Conservation (phyloP, 1,140 invertebrate genomes). For the Pteromalus puparum region DNA sequence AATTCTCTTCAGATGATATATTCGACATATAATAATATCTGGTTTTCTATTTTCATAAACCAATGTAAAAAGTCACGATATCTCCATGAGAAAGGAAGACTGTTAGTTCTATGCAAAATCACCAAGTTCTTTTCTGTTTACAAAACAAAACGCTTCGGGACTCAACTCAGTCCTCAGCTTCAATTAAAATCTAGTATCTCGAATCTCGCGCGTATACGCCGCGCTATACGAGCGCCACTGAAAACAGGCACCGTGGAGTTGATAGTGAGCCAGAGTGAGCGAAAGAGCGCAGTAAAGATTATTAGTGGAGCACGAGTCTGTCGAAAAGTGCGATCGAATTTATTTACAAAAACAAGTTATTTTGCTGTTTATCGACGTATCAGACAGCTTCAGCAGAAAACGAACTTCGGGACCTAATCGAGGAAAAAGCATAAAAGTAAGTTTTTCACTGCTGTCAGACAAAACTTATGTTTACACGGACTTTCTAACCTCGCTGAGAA, state of each 20-base stretch:
- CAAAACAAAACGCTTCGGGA: too few species aligned
- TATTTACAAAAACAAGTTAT: conserved; percentile 3
- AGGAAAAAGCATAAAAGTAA: conserved; percentile 5
- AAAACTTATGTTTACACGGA: conserved; percentile 23
- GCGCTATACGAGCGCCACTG: too few species aligned
- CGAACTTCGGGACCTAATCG: neutral
- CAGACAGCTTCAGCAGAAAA: neutral
- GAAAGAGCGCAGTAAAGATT: neutral
- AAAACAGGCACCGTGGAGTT: neutral
- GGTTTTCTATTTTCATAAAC: too few species aligned
- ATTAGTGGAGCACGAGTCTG: conserved; percentile 16
- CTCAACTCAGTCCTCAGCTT: too few species aligned
- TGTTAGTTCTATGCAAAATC: too few species aligned
- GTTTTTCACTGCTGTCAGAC: conserved; percentile 22
- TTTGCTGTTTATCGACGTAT: neutral
- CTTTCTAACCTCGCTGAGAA: conserved; percentile 35
- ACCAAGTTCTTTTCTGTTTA: too few species aligned
- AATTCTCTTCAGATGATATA: too few species aligned
- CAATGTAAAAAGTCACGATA: too few species aligned
- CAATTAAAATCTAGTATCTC: too few species aligned
- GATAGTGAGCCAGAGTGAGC: neutral
- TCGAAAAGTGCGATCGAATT: neutral
- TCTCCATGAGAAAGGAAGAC: too few species aligned
- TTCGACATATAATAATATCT: too few species aligned
- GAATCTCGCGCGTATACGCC: too few species aligned